Evolutionary conservation across 1,140 invertebrate species (phyloP).

Genomic region (Phthorimaea operculella): DNA sequence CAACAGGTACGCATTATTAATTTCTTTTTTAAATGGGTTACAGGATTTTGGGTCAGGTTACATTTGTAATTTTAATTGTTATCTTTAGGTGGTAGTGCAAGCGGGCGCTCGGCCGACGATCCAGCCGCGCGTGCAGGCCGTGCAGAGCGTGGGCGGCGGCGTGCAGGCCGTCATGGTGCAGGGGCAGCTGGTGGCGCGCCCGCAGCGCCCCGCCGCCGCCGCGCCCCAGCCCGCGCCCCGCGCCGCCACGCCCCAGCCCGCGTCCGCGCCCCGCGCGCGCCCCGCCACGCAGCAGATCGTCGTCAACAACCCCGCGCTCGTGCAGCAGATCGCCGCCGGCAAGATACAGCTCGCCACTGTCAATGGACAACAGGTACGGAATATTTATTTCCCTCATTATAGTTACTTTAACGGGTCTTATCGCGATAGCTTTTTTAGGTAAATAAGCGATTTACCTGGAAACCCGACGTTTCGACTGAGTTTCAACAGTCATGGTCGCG

Average conservation of each 20-base stretch:
- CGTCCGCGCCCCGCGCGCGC: constrained; percentile 34
- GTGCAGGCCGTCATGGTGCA: constrained; percentile 53
- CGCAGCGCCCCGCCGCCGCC: constrained; percentile 22
- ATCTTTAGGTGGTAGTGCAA: constrained; percentile 38
- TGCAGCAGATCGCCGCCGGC: constrained; percentile 80
- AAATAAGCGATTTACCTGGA: no score
- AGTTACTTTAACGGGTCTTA: no score
- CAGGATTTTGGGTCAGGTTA: no score
- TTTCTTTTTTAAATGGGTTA: no score
- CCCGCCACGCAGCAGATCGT: constrained; percentile 73
- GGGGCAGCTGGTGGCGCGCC: constrained; percentile 36
- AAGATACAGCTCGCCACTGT: constrained; percentile 85
- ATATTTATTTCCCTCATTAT: no score
- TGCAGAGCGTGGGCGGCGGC: constrained; percentile 33
- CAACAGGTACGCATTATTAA: constrained; percentile 30
- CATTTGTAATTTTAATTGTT: neutral
- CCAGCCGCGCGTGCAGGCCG: constrained; percentile 26
- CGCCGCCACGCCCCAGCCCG: constrained; percentile 1
- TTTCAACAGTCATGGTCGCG: no score
- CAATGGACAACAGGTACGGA: constrained; percentile 76
- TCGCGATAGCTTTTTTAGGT: no score
- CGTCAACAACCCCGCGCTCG: constrained; percentile 78
- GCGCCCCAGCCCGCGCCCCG: constrained; percentile 16
- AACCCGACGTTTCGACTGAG: no score
- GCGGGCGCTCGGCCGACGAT: constrained; percentile 28